Evolutionary conservation across 2,888 invertebrate species (phyloP).

Genomic region (Standfussiana lucernea): DNA sequence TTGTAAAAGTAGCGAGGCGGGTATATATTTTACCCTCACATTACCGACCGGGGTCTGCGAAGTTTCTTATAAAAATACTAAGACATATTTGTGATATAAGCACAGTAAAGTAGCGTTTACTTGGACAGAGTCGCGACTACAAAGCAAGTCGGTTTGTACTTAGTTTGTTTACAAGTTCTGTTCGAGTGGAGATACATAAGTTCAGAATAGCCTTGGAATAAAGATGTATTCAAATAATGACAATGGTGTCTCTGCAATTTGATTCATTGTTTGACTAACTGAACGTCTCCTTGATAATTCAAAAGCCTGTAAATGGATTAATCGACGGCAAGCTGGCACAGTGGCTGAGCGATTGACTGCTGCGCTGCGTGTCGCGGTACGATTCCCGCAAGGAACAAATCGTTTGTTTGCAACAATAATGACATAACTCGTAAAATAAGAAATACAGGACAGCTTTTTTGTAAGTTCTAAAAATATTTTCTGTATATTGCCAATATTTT

Average conservation of each 20-base stretch:
- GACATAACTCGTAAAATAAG: too few relatives aligned
- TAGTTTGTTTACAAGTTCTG: slow-evolving; percentile 23
- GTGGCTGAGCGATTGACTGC: background rate
- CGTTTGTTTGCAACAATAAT: too few relatives aligned
- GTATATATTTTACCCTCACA: slow-evolving; percentile 1
- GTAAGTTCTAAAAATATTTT: too few relatives aligned
- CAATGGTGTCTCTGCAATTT: background rate
- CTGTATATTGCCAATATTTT: too few relatives aligned
- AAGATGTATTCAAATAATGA: background rate
- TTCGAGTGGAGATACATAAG: slow-evolving; percentile 13
- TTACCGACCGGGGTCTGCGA: background rate
- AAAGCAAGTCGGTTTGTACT: background rate
- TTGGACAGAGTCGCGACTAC: background rate
- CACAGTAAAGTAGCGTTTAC: background rate
- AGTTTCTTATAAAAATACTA: slow-evolving; percentile 35
- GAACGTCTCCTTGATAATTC: background rate
- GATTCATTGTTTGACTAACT: background rate
- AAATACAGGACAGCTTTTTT: too few relatives aligned
- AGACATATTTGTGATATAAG: slow-evolving; percentile 21
- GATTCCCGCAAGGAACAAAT: background rate
- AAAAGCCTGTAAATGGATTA: background rate
- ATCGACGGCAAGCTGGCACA: background rate
- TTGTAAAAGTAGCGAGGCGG: background rate
- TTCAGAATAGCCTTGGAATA: background rate
- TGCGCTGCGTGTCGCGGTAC: background rate